Conservation (phyloP, 1,140 invertebrate species). For the Drosophila burlai region DNA sequence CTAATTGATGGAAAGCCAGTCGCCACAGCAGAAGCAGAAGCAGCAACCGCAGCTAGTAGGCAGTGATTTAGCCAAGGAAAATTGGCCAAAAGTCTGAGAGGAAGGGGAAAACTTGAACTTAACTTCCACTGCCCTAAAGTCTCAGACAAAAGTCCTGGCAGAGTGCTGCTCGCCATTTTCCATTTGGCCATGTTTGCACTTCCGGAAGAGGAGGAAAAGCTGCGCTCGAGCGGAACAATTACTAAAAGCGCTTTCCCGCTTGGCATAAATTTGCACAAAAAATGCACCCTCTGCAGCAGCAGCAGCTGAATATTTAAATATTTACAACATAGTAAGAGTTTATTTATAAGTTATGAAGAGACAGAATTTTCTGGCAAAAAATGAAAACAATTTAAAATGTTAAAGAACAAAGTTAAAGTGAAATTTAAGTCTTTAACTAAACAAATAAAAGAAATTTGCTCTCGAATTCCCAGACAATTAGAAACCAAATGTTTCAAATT, state of each 20-base stretch:
- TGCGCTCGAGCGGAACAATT: constrained; percentile 28
- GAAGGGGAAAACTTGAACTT: constrained; percentile 8
- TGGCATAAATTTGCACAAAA: constrained; percentile 29
- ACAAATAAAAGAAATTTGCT: no score
- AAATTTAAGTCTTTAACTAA: neutral
- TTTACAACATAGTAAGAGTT: constrained; percentile 1
- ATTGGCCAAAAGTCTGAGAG: constrained; percentile 11
- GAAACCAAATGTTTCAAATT: constrained; percentile 19
- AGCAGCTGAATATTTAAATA: constrained; percentile 37
- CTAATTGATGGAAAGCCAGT: constrained; percentile 54
- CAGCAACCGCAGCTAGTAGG: neutral
- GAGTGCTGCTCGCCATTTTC: constrained; percentile 15
- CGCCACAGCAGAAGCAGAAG: neutral
- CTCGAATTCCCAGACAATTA: neutral
- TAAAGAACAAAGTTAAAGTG: neutral
- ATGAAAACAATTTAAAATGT: neutral
- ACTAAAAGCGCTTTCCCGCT: constrained; percentile 27
- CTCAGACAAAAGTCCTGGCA: neutral
- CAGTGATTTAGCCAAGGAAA: constrained; percentile 13
- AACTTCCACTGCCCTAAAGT: neutral
- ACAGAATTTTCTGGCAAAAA: neutral
- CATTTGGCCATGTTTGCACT: constrained; percentile 38
- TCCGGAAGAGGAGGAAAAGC: constrained; percentile 1
- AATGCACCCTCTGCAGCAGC: constrained; percentile 8
- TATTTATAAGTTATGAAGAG: neutral